Conservation (phyloP, 2,888 invertebrate genomes). For the Leuctra nigra region DNA sequence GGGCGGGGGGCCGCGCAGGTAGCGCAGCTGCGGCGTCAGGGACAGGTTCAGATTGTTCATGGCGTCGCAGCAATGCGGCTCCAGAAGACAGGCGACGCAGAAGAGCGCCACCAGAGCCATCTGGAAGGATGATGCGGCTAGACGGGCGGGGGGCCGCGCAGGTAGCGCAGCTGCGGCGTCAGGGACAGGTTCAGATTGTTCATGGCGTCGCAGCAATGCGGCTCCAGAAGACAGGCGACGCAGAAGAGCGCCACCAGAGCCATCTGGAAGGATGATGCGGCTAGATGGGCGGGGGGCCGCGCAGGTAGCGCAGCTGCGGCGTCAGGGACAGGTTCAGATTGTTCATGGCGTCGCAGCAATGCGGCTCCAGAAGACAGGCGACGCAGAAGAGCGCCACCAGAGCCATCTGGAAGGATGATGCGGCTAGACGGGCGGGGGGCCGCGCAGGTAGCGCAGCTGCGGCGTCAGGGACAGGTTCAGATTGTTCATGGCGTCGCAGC, state of each 20-base stretch:
- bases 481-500: conserved; percentile 66
- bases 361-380: conserved; percentile 28
- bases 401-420: conserved; percentile 70
- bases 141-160: conserved; percentile 63
- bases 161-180: conserved; percentile 75
- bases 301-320: conserved; percentile 77
- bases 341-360: conserved; percentile 59
- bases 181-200: conserved; percentile 69
- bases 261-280: conserved; percentile 71
- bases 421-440: conserved; percentile 76
- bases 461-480: conserved; percentile 68
- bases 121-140: conserved; percentile 73
- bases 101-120: conserved; percentile 65
- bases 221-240: conserved; percentile 47
- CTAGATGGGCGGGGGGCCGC: conserved; percentile 59
- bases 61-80: conserved; percentile 45
- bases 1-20: conserved; percentile 66
- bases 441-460: conserved; percentile 72
- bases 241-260: conserved; percentile 68
- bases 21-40: conserved; percentile 71
- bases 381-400: conserved; percentile 70
- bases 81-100: conserved; percentile 59
- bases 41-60: conserved; percentile 69
- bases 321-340: conserved; percentile 66
- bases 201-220: conserved; percentile 51